Evolutionary conservation across 2,888 invertebrate genomes (phyloP).

Genomic region (Heliconius ismenius): DNA sequence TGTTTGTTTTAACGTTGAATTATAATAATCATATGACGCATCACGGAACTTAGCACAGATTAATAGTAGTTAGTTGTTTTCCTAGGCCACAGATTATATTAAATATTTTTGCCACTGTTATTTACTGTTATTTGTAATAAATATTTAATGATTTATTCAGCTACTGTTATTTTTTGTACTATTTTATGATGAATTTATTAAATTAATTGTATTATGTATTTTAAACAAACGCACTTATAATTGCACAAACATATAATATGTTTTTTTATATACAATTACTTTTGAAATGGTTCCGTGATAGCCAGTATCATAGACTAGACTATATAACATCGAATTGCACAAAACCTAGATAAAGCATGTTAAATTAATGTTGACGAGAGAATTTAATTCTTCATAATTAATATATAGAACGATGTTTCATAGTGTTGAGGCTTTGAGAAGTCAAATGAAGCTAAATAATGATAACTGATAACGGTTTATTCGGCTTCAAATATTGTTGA

Average conservation of each 20-base stretch:
- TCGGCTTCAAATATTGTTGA: background rate
- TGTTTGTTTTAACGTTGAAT: conserved; percentile 34
- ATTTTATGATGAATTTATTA: background rate
- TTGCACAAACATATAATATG: background rate
- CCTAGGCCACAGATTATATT: background rate
- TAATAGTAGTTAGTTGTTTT: background rate
- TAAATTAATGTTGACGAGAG: conserved; percentile 20
- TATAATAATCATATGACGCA: conserved; percentile 30
- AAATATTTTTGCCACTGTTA: background rate
- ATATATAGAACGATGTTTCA: conserved; percentile 23
- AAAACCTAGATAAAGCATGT: conserved; percentile 7
- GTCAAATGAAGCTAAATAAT: conserved; percentile 12
- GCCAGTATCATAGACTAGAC: background rate
- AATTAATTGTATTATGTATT: background rate
- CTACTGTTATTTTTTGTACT: background rate
- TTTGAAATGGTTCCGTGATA: conserved; percentile 7
- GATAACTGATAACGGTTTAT: conserved; percentile 33
- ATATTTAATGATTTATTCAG: background rate
- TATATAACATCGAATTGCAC: conserved; percentile 16
- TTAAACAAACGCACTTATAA: background rate
- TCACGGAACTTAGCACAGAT: conserved; percentile 8
- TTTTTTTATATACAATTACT: background rate
- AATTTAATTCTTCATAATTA: background rate
- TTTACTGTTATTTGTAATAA: background rate
- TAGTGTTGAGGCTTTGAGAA: conserved; percentile 12